Evolutionary conservation across 1,140 invertebrate genomes (phyloP).

Genomic region (Maniola jurtina): DNA sequence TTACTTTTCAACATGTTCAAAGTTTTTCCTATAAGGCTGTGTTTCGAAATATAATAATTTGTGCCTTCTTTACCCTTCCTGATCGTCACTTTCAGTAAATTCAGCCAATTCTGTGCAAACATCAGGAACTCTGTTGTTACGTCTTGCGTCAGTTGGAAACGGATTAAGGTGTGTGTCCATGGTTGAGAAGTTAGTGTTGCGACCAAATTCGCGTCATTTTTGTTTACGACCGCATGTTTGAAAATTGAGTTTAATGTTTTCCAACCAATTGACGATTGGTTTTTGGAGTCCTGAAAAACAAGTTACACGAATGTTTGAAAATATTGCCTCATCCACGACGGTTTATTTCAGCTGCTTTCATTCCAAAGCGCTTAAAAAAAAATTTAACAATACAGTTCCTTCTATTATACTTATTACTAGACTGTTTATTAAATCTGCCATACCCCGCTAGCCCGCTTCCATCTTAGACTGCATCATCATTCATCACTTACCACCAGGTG

Average conservation of each 20-base stretch:
- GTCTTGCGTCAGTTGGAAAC: constrained; percentile 60
- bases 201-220: constrained; percentile 55
- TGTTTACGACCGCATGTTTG: constrained; percentile 56
- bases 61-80: constrained; percentile 44
- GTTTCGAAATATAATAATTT: constrained; percentile 42
- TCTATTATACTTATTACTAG: too few relatives aligned
- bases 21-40: constrained; percentile 56
- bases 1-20: constrained; percentile 49
- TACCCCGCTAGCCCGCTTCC: too few relatives aligned
- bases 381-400: too few relatives aligned
- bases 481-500: too few relatives aligned
- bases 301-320: neutral
- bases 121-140: constrained; percentile 56
- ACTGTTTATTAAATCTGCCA: too few relatives aligned
- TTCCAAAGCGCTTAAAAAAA: too few relatives aligned
- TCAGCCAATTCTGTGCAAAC: constrained; percentile 62
- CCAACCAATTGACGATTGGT: constrained; percentile 57
- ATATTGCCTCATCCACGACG: neutral
- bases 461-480: too few relatives aligned
- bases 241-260: constrained; percentile 62
- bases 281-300: constrained; percentile 48
- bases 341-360: too few relatives aligned
- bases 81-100: constrained; percentile 56
- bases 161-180: constrained; percentile 61
- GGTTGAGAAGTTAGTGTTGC: constrained; percentile 60